Base-by-base conservation (phyloP, 2,113 vertebrate species). In the Lophotis ruficrista region DNA sequence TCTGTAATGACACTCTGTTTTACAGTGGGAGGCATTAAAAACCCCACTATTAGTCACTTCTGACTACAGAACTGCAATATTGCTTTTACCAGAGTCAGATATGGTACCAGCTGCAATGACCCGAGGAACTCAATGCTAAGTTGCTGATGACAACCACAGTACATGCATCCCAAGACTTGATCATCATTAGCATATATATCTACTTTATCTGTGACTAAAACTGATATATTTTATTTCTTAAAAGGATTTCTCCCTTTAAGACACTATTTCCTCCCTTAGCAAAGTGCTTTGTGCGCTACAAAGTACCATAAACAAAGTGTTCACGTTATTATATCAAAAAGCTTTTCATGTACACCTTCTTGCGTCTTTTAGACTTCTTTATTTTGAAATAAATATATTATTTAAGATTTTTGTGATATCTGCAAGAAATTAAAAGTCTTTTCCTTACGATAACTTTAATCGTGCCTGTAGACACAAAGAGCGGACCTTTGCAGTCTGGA, bases 21-120 rank as follows among this genome's bases (percentile, higher is more conserved):
- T 93, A 53, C 51, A 60, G 77, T 73, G 78, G 77, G 90, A 94
- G 78, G 76, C 65, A 95, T 73, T 83, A 87, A 90, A 91, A 92
- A 14, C 66, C 33, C 43, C 41, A 58, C 68, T 64, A 68, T 96
- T 93, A 95, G 76, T 93, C 71, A 95, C 54, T 80, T 48, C 71
- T 70, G 87, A 57, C 54, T 90, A 19, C 35, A 73, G 62, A 87
- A 51, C 47, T 58, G 6, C 57, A 79, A 60, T 58, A 70, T 5
- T 70, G 90, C 70, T 92, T 66, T 78, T 70, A 83, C 48, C 27
- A 61, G 35, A 38, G 50, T 9, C 65, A 84, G 47, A 91, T 47
- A 64, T 1, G 0, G 41, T 4, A 88, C 23, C 68, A 83, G 35
- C 76, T 70, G 62, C 83, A 89, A 20, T 58, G 53, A 86, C 30